phyloP scores from a whole-genome alignment of 1,140 invertebrate species.

The Megathymus violae region DNA sequence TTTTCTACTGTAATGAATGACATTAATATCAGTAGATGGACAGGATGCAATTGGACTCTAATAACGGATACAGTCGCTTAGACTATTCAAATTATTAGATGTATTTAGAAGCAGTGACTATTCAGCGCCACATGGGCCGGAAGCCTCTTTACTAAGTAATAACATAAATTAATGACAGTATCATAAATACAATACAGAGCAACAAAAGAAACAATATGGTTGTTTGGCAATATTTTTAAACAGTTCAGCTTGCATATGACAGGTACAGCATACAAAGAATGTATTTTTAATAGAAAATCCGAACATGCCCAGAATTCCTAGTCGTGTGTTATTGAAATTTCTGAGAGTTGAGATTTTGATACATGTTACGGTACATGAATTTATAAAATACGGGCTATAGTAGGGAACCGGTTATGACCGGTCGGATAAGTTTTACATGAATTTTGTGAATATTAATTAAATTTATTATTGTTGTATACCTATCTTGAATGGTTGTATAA shows the following conservation, averaged over 20 bases:
- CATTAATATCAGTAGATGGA: too few relatives aligned
- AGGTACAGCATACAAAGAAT: constrained; percentile 23
- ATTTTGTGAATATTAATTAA: background rate
- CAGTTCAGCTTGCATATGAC: constrained; percentile 6
- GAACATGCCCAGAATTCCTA: constrained; percentile 19
- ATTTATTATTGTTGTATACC: background rate
- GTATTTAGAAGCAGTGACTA: too few relatives aligned
- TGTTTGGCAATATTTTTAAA: constrained; percentile 6
- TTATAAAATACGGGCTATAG: constrained; percentile 13
- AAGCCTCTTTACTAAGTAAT: too few relatives aligned
- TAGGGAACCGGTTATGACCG: background rate
- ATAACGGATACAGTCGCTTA: too few relatives aligned
- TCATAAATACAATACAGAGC: background rate
- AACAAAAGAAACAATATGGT: background rate
- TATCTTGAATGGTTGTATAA: too few relatives aligned
- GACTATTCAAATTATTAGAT: too few relatives aligned
- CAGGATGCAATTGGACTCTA: too few relatives aligned
- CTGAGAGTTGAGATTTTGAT: constrained; percentile 24
- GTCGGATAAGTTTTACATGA: background rate
- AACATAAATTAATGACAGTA: too few relatives aligned
- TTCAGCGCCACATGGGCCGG: too few relatives aligned
- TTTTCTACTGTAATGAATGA: too few relatives aligned
- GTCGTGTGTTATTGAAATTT: constrained; percentile 32
- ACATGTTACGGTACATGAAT: constrained; percentile 11
- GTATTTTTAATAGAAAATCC: constrained; percentile 31